A percentile compares a stretch with the other conserved stretches of the same genome.
Conservation (phyloP, 2,888 invertebrate species). For the Diloba caeruleocephala region DNA sequence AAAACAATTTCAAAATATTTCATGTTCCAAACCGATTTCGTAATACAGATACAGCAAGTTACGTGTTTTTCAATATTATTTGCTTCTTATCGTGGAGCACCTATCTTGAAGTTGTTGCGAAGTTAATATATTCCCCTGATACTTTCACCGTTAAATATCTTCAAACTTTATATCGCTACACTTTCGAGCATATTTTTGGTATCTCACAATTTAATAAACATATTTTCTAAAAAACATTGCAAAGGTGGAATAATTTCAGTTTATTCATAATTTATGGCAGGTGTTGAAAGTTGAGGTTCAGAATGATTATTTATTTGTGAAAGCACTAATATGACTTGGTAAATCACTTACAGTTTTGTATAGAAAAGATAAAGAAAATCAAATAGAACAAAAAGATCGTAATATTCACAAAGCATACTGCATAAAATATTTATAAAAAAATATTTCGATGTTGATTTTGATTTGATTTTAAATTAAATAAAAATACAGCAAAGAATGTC, state of each 20-base stretch:
- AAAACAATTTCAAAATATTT: conserved; percentile 33
- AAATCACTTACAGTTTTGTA: too few relatives aligned
- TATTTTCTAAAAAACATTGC: conserved; percentile 49
- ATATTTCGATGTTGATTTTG: too few relatives aligned
- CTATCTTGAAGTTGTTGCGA: conserved; percentile 64
- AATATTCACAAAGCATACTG: too few relatives aligned
- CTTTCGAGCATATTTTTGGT: conserved; percentile 56
- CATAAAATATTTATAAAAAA: too few relatives aligned
- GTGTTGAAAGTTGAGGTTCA: conserved; percentile 25
- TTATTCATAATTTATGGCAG: conserved; percentile 34
- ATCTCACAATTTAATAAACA: conserved; percentile 54
- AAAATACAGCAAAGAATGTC: too few relatives aligned
- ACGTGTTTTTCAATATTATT: conserved; percentile 61
- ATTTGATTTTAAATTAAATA: too few relatives aligned
- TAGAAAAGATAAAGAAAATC: too few relatives aligned
- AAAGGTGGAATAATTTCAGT: conserved; percentile 34
- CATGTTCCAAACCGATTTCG: conserved; percentile 37
- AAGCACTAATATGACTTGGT: too few relatives aligned
- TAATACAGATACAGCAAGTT: conserved; percentile 48
- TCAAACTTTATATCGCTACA: conserved; percentile 62
- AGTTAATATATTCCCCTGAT: conserved; percentile 66
- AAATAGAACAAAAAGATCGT: too few relatives aligned
- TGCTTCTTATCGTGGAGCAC: conserved; percentile 55
- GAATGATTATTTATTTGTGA: conserved; percentile 24
- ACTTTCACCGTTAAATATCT: conserved; percentile 65